Evolutionary conservation across 2,797 vertebrate genomes (phyloP), one percentile per base, ranked within the genome.

Genomic region (Somateria mollissima): DNA sequence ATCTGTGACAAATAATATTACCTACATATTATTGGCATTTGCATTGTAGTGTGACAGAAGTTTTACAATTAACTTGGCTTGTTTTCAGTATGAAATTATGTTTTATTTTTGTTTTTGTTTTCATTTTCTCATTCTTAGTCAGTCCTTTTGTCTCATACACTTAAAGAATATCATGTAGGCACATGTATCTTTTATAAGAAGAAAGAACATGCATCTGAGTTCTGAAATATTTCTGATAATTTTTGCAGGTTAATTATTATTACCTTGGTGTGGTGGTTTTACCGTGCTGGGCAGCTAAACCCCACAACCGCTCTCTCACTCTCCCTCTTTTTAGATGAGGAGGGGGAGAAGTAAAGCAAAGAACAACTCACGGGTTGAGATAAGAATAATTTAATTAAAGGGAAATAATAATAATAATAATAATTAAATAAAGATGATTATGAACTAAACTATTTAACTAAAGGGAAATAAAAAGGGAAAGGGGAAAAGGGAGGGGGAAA

Each of bases 111-210:
- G 47, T 47, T 22, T 49, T 56, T 19, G 61, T 54, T 18, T 36
- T 34, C 25, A 1, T 37, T 66, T 79, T 92, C 9, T 58, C n/a
- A 49, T 67, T 45, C 11, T 61, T 32, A 51, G 7, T 10, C 15
- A 45, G 4, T 58, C 56, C 8, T 13, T 81, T 75, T 57, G 7
- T 72, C 13, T 32, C 22, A 36, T n/a, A 17, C 0, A 13, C 39
- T 64, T 80, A 5, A 67, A 25, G 5, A 0, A 11, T 49, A 18
- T 53, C 43, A 22, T 13, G 8, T 15, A 11, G 1, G 0, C 47
- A 41, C 78, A 49, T 13, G 3, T 11, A 20, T 60, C 7, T 70
- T 82, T 76, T 56, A 6, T 37, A n/a, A 75, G 30, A 88, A 47
- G 6, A 81, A 80, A 76, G 3, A 2, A 17, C 10, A 25, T 4